Evolutionary conservation across 2,113 vertebrate species (phyloP).

Genomic region (Notechis scutatus): DNA sequence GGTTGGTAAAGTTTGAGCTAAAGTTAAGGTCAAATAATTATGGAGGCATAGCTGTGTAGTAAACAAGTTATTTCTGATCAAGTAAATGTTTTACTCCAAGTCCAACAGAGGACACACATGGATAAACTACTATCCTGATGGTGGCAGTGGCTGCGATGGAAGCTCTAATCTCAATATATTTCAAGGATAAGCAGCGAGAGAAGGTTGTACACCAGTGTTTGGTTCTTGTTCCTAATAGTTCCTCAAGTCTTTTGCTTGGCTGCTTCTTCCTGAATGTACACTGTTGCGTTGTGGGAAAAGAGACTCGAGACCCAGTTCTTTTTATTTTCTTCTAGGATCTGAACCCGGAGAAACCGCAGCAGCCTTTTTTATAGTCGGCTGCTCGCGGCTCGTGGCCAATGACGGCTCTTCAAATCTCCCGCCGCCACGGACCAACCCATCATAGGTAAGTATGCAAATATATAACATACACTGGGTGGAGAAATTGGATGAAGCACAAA

Average conservation of each 20-base stretch:
- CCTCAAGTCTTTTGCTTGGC: not conserved
- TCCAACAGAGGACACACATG: not conserved
- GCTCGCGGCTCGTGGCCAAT: too few species aligned
- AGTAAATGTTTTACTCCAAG: conserved; percentile 26
- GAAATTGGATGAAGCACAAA: not conserved
- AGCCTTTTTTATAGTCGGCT: too few species aligned
- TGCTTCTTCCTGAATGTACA: not conserved
- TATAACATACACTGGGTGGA: not conserved
- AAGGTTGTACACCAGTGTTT: not conserved
- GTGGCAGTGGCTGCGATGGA: not conserved
- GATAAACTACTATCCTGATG: not conserved
- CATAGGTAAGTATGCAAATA: too few species aligned
- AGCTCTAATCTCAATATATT: not conserved
- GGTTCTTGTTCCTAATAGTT: not conserved
- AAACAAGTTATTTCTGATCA: conserved; percentile 38
- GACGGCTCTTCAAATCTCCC: too few species aligned
- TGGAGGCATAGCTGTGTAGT: conserved; percentile 26
- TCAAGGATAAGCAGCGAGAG: not conserved
- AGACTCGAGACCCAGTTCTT: too few species aligned
- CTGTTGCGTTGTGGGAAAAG: too few species aligned
- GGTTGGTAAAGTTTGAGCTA: conserved; percentile 23
- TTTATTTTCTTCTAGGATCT: too few species aligned
- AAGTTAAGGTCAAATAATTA: conserved; percentile 26
- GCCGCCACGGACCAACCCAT: too few species aligned
- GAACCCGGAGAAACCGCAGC: too few species aligned